These are phyloP conservation scores for Calameuta pallipes DNA, from an alignment of 2,888 invertebrate genomes.

Conservation along the genomic window DNA sequence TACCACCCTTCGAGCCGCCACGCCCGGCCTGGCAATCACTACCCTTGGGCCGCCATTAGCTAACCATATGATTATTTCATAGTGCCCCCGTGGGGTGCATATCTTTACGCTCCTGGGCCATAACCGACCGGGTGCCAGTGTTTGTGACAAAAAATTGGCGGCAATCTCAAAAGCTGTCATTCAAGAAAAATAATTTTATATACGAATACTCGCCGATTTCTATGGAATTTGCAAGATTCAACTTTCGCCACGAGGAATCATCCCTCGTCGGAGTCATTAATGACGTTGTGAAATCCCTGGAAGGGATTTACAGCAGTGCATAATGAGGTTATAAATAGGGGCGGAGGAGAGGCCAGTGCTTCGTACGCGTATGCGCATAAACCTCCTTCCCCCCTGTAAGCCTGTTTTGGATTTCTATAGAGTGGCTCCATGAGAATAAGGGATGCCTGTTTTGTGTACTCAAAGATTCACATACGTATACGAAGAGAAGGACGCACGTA, in stretches of 20 bases:
- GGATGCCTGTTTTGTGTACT: background rate
- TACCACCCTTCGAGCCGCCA: conserved; percentile 12
- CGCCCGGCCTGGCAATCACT: conserved; percentile 30
- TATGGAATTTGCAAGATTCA: background rate
- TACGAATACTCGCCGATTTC: background rate
- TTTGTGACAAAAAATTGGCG: background rate
- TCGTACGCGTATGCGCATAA: background rate
- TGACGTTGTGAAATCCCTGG: background rate
- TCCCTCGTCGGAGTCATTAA: background rate
- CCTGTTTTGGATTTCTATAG: background rate
- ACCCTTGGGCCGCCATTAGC: conserved; percentile 57
- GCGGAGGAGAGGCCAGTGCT: conserved; percentile 18
- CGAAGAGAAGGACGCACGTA: background rate
- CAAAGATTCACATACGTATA: background rate
- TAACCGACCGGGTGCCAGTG: background rate
- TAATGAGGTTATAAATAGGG: conserved; percentile 16
- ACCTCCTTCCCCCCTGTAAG: background rate
- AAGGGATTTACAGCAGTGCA: background rate
- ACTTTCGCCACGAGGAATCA: background rate
- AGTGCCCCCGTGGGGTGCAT: conserved; percentile 47
- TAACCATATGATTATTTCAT: conserved; percentile 67
- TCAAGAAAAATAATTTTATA: background rate
- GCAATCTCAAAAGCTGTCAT: background rate
- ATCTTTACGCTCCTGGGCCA: conserved; percentile 30
- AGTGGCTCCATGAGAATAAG: background rate